Percentiles rank a stretch among this genome's conserved stretches.
These are phyloP conservation scores for Takifugu bimaculatus DNA, from an alignment of 2,113 vertebrate genomes.

Conservation along the genomic window DNA sequence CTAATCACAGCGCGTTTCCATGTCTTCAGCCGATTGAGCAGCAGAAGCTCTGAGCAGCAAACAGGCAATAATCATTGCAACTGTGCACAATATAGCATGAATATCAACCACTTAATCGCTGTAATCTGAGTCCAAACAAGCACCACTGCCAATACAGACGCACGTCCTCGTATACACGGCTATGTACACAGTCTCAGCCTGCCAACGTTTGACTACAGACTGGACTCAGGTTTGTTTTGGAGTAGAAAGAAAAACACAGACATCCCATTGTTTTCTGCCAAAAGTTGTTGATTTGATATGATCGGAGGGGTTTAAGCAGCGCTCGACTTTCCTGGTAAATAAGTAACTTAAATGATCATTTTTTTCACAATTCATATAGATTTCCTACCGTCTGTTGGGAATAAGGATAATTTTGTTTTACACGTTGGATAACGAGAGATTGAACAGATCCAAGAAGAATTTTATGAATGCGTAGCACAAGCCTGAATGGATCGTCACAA, in stretches of 20 bases:
- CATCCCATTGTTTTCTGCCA: not conserved
- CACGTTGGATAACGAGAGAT: too few relatives aligned
- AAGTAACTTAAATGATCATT: too few relatives aligned
- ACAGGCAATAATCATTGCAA: not conserved
- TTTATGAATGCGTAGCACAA: too few relatives aligned
- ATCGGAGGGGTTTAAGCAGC: not conserved
- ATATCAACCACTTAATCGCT: not conserved
- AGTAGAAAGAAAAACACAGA: not conserved
- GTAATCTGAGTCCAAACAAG: conserved; percentile 5
- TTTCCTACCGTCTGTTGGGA: too few relatives aligned
- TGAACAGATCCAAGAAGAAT: too few relatives aligned
- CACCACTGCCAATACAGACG: conserved; percentile 3
- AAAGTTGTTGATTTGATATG: not conserved
- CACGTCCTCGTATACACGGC: conserved; percentile 2
- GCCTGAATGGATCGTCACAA: too few relatives aligned
- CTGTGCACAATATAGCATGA: not conserved
- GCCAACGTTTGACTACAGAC: not conserved
- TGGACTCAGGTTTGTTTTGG: not conserved
- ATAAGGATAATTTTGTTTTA: too few relatives aligned
- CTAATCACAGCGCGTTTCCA: not conserved
- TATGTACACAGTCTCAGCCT: not conserved
- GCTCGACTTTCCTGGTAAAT: not conserved
- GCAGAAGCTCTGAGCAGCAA: not conserved
- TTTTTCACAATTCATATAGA: too few relatives aligned
- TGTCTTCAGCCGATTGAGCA: not conserved